These are phyloP conservation scores for Chrysomallon squamiferum DNA, from an alignment of 1,140 invertebrate genomes.

Conservation along the genomic window DNA sequence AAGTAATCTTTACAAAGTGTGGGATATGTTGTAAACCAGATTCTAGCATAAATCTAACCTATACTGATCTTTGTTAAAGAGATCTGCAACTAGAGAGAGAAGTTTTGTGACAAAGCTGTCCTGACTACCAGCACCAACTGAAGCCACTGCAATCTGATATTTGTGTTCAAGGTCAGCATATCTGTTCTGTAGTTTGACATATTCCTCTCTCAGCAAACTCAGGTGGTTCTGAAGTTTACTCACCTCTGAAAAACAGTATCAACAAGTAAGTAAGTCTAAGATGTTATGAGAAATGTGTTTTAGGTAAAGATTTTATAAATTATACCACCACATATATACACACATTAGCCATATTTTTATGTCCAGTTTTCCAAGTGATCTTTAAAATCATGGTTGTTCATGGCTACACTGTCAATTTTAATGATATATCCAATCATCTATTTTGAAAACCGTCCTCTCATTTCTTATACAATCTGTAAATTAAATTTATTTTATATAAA, in stretches of 20 bases:
- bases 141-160: slow-evolving; percentile 77
- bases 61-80: slow-evolving; percentile 81
- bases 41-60: slow-evolving; percentile 68
- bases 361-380: background rate
- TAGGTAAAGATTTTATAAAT: background rate
- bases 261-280: background rate
- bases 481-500: no score
- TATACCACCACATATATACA: background rate
- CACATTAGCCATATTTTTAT: background rate
- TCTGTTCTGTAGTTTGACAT: slow-evolving; percentile 85
- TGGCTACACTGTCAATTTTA: no score
- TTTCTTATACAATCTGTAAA: no score
- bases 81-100: slow-evolving; percentile 77
- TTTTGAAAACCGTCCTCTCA: no score
- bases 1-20: no score
- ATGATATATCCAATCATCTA: no score
- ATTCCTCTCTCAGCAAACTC: slow-evolving; percentile 84
- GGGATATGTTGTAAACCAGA: no score
- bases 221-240: slow-evolving; percentile 86
- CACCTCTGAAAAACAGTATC: slow-evolving; percentile 47
- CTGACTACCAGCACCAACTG: slow-evolving; percentile 66
- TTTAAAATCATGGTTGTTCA: no score
- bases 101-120: slow-evolving; percentile 82
- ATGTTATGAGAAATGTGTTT: background rate
- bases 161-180: slow-evolving; percentile 84